Evolutionary conservation across 2,888 invertebrate genomes (phyloP), one percentile per base, ranked within the genome.

Genomic region (Platycnemis pennipes): DNA sequence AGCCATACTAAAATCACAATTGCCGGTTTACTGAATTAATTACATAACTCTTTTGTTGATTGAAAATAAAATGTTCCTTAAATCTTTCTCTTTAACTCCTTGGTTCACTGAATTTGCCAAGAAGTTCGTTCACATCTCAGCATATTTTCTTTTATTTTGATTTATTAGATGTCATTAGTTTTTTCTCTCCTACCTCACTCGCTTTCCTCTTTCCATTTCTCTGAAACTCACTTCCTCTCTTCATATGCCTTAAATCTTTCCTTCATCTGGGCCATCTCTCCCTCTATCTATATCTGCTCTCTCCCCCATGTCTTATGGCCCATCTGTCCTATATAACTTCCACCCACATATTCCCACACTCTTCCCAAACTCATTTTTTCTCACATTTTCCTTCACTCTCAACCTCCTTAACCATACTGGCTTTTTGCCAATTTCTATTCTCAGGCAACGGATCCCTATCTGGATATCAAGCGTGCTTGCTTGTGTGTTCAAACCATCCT

Each of bases 401-500:
- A 63, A 69, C 42, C 91, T 91, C 63, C 91, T 56, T 56, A 53
- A 56, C 91, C 63, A 91, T 91, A 91, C 37, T 91, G 91, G 91
- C 56, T 31, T 44, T 44, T 63, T 91, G 91, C 91, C 91, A 91
- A 91, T 91, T 91, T 91, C 91, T 91, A 91, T 91, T 91, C 63
- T 63, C 91, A 91, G 91, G 91, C 91, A 91, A 91, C 91, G 63
- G 98, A 98, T 96, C 97, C 97, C 95, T 97, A 98, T 97, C 97
- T 98, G 95, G 98, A 98, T 96, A 97, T 97, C 95, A 97, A 97
- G 95, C 97, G 97, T 96, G 98, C 98, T 95, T 97, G 97, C 96
- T 96, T 97, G 95, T 97, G 98, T 96, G 97, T 98, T 95, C 97
- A 98, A 96, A 97, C 97, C 94, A 97, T 98, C 95, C 96, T 98